Evolutionary conservation across 1,140 invertebrate genomes (phyloP).

Genomic region (Tyrophagus putrescentiae): DNA sequence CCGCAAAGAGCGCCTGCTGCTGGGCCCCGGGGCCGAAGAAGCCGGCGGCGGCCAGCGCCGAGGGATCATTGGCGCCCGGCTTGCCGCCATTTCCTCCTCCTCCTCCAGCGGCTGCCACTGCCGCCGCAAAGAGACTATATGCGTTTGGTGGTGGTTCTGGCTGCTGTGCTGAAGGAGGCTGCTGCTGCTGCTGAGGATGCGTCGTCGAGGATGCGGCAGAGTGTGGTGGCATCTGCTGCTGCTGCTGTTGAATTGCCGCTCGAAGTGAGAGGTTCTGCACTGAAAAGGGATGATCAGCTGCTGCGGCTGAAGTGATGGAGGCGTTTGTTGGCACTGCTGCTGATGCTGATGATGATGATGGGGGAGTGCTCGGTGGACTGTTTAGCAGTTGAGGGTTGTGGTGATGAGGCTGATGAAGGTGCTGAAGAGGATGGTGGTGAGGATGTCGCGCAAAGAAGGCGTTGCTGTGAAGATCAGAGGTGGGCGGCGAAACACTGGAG

Average conservation of each 20-base stretch:
- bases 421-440: too few relatives aligned
- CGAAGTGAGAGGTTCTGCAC: conserved; percentile 13
- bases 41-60: neutral
- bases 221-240: too few relatives aligned
- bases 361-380: neutral
- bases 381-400: neutral
- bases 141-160: neutral
- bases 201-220: too few relatives aligned
- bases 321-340: too few relatives aligned
- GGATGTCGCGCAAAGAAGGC: conserved; percentile 1
- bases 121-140: conserved; percentile 11
- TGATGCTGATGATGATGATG: too few relatives aligned
- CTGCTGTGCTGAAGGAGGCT: too few relatives aligned
- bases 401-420: too few relatives aligned
- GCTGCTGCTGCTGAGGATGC: too few relatives aligned
- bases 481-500: neutral
- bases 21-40: neutral
- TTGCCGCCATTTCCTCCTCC: neutral
- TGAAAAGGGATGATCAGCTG: neutral
- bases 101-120: conserved; percentile 1
- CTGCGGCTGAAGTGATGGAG: too few relatives aligned
- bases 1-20: neutral
- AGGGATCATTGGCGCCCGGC: neutral
- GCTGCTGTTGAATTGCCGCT: neutral
- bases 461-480: neutral